Percentiles rank a stretch among this genome's conserved stretches.
Evolutionary conservation across 1,140 invertebrate genomes (phyloP).

Genomic region (Melanaphis sacchari): DNA sequence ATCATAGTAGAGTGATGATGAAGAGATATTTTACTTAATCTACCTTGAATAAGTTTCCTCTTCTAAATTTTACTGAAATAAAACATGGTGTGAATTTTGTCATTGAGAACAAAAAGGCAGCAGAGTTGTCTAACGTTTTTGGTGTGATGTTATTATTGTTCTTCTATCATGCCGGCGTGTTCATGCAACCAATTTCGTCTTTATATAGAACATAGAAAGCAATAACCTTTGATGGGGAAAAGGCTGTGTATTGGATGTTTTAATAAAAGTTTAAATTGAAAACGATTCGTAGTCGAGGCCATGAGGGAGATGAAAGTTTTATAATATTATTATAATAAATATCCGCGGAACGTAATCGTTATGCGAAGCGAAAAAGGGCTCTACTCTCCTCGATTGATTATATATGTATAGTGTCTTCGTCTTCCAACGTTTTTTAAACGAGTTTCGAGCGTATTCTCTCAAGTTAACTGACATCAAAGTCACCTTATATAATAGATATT

Average conservation of each 20-base stretch:
- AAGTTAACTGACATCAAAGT: constrained; percentile 50
- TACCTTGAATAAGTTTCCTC: neutral
- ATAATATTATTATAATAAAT: constrained; percentile 58
- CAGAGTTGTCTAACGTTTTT: neutral
- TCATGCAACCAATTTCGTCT: constrained; percentile 51
- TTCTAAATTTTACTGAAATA: neutral
- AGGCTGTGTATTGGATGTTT: constrained; percentile 56
- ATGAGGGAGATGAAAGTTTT: constrained; percentile 57
- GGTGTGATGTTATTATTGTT: constrained; percentile 35
- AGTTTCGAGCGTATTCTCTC: constrained; percentile 42
- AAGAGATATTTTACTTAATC: neutral
- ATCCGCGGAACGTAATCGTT: constrained; percentile 53
- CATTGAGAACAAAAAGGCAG: neutral
- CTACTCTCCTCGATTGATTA: constrained; percentile 51
- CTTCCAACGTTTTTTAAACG: constrained; percentile 51
- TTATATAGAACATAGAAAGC: constrained; percentile 43
- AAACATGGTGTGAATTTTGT: constrained; percentile 17
- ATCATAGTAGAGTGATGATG: neutral
- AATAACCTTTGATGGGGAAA: constrained; percentile 56
- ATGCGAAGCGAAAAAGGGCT: constrained; percentile 57
- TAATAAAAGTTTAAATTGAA: constrained; percentile 58
- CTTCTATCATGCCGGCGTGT: neutral
- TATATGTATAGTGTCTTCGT: constrained; percentile 37
- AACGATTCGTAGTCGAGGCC: constrained; percentile 49
- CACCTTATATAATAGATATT: constrained; percentile 44